Base-by-base conservation (phyloP, 2,888 invertebrate genomes). In the Callyntrura guangdongensis region DNA sequence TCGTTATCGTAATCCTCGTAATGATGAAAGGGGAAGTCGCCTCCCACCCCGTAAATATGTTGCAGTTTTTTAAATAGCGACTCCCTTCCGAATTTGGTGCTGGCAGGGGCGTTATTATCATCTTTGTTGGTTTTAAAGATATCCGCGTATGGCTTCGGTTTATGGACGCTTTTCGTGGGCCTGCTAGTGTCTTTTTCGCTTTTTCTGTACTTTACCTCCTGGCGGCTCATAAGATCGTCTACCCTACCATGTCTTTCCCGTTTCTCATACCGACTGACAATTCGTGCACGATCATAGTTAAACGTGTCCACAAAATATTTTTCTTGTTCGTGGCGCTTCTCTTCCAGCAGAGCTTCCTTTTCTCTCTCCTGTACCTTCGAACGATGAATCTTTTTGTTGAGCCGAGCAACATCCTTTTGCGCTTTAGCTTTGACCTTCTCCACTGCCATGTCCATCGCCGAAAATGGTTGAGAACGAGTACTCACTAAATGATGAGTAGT, bases 311-410 rank as follows among this genome's bases (percentile, higher is more conserved):
- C 3, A 25, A 25, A 90, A 20, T 79, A 49, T 12, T 45, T 64
- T 45, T 90, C 90, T 4, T 86, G 77, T 25, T 86, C 86, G 14
- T 64, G 86, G 1, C 90, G 56, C 22, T 74, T 74, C 49, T 27
- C 2, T 12, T 90, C 86, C 0, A 90, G 36, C 0, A n/a, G 17
- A 0, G 61, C 59, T 3, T 90, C 86, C 5, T 59, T 59, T 6
- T 74, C 36, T 25, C 3, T 22, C 5, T 90, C 82, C 0, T n/a
- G n/a, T 12, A 47, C 45, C 12, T 90, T 90, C 1, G 86, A 86
- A 17, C 17, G 82, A 20, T 25, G 17, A 27, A 90, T 90, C 22
- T 22, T 86, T n/a, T 86, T 82, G 12, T 72, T 12, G 0, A 90
- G 20, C 0, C 20, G 6, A 9, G 4, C 8, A 0, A 56, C 47